Evolutionary conservation across 1,140 invertebrate genomes (phyloP).

Genomic region (Laodelphax striatellus): DNA sequence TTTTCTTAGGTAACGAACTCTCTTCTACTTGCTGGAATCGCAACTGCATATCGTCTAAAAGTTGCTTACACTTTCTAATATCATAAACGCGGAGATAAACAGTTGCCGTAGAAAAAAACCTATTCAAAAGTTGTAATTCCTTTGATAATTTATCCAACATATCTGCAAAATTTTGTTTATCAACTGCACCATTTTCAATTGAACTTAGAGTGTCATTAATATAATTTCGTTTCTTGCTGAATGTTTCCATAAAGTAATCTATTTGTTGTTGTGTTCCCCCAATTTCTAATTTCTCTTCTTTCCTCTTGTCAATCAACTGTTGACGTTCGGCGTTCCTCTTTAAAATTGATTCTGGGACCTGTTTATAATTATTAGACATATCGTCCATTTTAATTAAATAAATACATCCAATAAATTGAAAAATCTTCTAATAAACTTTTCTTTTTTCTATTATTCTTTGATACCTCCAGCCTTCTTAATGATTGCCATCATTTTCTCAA

Average conservation of each 20-base stretch:
- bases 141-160: constrained; percentile 60
- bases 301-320: constrained; percentile 37
- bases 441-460: not conserved
- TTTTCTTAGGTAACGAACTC: constrained; percentile 75
- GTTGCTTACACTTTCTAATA: constrained; percentile 63
- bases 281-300: constrained; percentile 36
- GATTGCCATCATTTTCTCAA: not conserved
- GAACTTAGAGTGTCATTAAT: constrained; percentile 36
- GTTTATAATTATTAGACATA: constrained; percentile 11
- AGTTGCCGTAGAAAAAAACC: constrained; percentile 68
- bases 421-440: too few species aligned
- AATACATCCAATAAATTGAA: not conserved
- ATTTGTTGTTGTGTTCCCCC: constrained; percentile 41
- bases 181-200: constrained; percentile 26
- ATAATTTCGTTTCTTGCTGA: constrained; percentile 38
- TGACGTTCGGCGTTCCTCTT: constrained; percentile 39
- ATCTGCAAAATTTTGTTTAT: constrained; percentile 41
- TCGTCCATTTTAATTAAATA: constrained; percentile 14
- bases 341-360: constrained; percentile 31
- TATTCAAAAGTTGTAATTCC: constrained; percentile 62
- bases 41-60: constrained; percentile 58
- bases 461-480: not conserved
- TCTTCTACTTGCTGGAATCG: constrained; percentile 60
- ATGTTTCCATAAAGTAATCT: constrained; percentile 45
- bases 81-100: constrained; percentile 74